These are phyloP conservation scores for Leptodactylus fuscus DNA, from an alignment of 2,113 vertebrate genomes.

Conservation along the genomic window DNA sequence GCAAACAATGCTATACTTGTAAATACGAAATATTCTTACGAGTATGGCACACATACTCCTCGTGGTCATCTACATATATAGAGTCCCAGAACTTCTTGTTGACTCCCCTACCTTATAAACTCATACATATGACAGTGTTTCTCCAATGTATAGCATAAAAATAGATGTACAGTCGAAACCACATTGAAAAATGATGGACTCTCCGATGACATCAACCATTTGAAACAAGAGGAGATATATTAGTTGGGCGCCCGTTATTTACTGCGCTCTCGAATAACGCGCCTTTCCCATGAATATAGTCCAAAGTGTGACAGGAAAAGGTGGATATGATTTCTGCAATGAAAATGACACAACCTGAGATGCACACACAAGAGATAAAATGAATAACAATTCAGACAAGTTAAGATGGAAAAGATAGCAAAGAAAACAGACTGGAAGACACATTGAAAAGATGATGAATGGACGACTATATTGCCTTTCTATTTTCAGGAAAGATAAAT, in stretches of 20 bases:
- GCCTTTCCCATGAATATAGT: slow-evolving; percentile 21
- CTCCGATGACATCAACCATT: neutral
- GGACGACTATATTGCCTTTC: slow-evolving; percentile 84
- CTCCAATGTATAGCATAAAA: neutral
- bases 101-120: neutral
- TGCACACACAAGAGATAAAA: slow-evolving; percentile 66
- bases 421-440: slow-evolving; percentile 71
- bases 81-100: neutral
- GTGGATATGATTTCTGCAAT: slow-evolving; percentile 22
- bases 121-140: neutral
- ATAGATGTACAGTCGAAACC: neutral
- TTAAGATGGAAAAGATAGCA: slow-evolving; percentile 66
- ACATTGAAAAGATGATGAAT: slow-evolving; percentile 83
- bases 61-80: neutral
- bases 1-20: neutral
- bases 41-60: neutral
- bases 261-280: neutral
- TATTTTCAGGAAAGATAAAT: slow-evolving; percentile 84
- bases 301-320: slow-evolving; percentile 7
- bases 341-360: slow-evolving; percentile 60
- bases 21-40: neutral
- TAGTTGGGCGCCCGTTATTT: neutral
- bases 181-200: slow-evolving; percentile 2
- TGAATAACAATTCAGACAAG: slow-evolving; percentile 70
- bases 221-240: neutral